Base-by-base conservation (phyloP, 2,113 vertebrate species). In the Hiodon alosoides region DNA sequence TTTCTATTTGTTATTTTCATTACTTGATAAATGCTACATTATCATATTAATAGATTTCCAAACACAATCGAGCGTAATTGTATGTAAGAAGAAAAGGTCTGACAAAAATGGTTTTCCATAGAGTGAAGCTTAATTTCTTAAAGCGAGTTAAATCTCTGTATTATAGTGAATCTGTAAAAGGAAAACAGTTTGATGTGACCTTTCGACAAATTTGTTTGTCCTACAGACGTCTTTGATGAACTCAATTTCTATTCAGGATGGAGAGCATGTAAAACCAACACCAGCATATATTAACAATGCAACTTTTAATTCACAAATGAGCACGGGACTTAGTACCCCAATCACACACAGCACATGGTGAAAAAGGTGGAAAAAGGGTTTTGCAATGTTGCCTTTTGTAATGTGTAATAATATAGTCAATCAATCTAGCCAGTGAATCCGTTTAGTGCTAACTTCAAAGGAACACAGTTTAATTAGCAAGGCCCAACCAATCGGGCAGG, bases 1-100 rank as follows among this genome's bases (percentile, higher is more conserved):
- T 76, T 71, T 47, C 50, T 60, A 69, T 76, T 55, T 48, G 53
- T 67, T n/a, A 31, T 79, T 76, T 17, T 53, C 67, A 76, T 17
- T 67, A 50, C 13, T 46, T 70, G 61, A 50, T 69, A 76, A 65
- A 79, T 68, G 64, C 62, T 72, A 69, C 57, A 57, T 65, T 76
- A 73, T 59, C 65, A 73, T 66, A 76, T 58, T 71, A 66, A 70
- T 62, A 60, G 47, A 64, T 8, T 55, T 76, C 16, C 59, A 53
- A 52, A 71, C 75, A 71, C 53, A 71, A 59, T 69, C 67, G 55
- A 55, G 54, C 52, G 58, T 52, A 76, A 76, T 71, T 62, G 62
- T 54, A 17, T 17, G 50, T 58, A 17, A 50, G 73, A 74, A 69
- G n/a, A 70, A 52, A 58, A 60, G 69, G 57, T 13, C 60, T 46